Evolutionary conservation across 2,797 vertebrate genomes (phyloP).

Genomic region (Heliangelus exortis): DNA sequence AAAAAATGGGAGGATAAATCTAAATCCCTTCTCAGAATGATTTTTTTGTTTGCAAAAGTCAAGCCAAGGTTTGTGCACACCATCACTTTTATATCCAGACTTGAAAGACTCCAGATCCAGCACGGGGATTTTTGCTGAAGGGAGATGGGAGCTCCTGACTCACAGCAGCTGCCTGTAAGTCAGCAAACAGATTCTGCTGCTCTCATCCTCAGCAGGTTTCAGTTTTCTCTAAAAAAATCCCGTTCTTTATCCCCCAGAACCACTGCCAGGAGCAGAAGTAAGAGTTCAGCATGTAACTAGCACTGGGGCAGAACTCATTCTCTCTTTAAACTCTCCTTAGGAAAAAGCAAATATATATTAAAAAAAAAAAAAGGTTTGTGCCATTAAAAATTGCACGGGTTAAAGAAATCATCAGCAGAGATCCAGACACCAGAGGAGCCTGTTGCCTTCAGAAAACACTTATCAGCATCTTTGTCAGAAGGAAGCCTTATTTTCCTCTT

Average conservation of each 20-base stretch:
- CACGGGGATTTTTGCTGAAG: neutral
- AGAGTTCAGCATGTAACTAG: neutral
- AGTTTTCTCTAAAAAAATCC: neutral
- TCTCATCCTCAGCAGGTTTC: neutral
- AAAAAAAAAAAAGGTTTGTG: neutral
- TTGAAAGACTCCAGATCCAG: neutral
- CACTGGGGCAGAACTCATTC: accelerated
- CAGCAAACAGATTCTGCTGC: neutral
- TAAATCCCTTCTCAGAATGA: neutral
- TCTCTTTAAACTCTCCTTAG: neutral
- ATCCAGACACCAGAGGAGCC: neutral
- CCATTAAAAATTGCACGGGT: neutral
- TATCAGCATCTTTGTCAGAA: neutral
- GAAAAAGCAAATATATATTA: neutral
- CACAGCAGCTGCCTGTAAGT: neutral
- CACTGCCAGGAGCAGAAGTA: neutral
- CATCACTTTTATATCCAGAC: neutral
- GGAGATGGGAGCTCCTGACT: neutral
- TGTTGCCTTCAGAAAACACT: constrained; percentile 13
- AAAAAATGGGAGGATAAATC: neutral
- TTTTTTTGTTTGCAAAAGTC: neutral
- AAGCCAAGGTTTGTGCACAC: neutral
- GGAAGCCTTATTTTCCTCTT: constrained; percentile 3
- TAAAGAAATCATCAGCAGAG: neutral
- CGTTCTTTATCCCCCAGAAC: neutral